These are phyloP conservation scores for Bubo scandiacus DNA, from an alignment of 2,113 vertebrate genomes.

Conservation along the genomic window DNA sequence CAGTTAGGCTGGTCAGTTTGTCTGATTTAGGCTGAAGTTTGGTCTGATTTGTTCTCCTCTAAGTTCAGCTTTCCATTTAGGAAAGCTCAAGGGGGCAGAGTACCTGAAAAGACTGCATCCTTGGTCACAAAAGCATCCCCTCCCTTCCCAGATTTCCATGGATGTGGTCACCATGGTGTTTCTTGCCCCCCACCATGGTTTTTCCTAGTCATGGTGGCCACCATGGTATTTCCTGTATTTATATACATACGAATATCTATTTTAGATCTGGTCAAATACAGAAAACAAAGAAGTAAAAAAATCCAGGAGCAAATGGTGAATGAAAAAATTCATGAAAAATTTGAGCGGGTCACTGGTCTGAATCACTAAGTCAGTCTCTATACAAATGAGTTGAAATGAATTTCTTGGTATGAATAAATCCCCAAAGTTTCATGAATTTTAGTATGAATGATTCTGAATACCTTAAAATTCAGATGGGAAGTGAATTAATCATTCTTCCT, in stretches of 20 bases:
- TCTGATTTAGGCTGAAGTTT: not conserved
- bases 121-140: not conserved
- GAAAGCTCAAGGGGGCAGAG: not conserved
- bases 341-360: not conserved
- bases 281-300: not conserved
- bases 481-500: slow-evolving; percentile 23
- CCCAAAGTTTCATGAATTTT: slow-evolving; percentile 10
- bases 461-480: not conserved
- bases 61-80: not conserved
- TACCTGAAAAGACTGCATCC: not conserved
- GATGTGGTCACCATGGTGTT: not conserved
- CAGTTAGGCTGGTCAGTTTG: not conserved
- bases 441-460: not conserved
- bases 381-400: not conserved
- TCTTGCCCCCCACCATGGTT: not conserved
- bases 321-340: not conserved
- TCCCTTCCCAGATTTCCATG: not conserved
- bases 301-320: not conserved
- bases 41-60: not conserved
- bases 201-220: not conserved
- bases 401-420: slow-evolving; percentile 16
- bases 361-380: not conserved
- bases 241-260: not conserved
- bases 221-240: not conserved
- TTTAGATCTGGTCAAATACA: not conserved